Base-by-base conservation (phyloP, 2,797 vertebrate genomes). In the Aulostomus chinensis region DNA sequence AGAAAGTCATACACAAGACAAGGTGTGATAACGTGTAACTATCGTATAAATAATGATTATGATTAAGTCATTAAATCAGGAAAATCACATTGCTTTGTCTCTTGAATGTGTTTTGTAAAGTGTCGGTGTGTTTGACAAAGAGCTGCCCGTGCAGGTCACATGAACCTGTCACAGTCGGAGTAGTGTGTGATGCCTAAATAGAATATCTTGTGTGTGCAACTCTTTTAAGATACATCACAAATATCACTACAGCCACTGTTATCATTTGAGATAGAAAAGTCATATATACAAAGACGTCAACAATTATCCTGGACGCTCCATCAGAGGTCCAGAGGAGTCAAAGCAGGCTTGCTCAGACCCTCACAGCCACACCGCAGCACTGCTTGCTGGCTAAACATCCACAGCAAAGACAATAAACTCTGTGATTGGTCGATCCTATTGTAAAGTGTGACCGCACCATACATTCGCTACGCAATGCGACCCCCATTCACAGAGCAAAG, bases 231-330 rank as follows among this genome's bases (percentile, higher is more conserved):
- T 74, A 90, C 84, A 86, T 64, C 83, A 89, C 86, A 80, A 84
- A 89, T 76, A 89, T 78, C 82, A 89, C 79, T 68, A 88, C 65
- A 85, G 78, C 80, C 69, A 88, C 85, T 74, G 72, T 68, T 69
- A 83, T 85, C 76, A 48, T 81, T 80, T 53, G 71, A 82, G 74
- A 87, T 78, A 58, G 64, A 77, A 34, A 88, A 79, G 65, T 47
- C 45, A 72, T 91, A 90, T 90, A 36, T 87, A 91, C 89, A 91
- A 74, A 82, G 60, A 64, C 68, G n/a, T n/a, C n/a, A n/a, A n/a
- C 57, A 60, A 38, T 66, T 65, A 40, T 57, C 47, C 34, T 41
- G 31, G 42, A 57, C 53, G 42, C 45, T 67, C 56, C 31, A 45
- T 72, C 55, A 26, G 22, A 26, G 47, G 32, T 58, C 60, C 42